Conservation (phyloP, 1,140 invertebrate species). For the Meteorus sp. region DNA sequence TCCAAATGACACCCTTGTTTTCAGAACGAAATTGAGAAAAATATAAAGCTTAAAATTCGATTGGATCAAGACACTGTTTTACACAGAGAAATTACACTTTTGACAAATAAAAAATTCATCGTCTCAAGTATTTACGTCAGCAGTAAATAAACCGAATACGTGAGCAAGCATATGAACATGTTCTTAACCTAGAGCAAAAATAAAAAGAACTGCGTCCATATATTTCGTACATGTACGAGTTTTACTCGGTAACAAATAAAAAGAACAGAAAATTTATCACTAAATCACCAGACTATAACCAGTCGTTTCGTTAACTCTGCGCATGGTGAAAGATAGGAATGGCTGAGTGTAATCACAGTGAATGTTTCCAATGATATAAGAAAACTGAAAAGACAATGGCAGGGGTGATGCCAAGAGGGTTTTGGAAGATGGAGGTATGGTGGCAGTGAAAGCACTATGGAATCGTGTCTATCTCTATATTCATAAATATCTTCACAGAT, state of each 20-base stretch:
- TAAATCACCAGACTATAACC: not conserved
- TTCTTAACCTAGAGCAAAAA: not conserved
- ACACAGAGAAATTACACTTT: too few relatives aligned
- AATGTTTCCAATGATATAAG: conserved; percentile 51
- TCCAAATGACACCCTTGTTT: too few relatives aligned
- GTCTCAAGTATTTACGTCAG: not conserved
- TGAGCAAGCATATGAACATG: not conserved
- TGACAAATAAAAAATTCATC: too few relatives aligned
- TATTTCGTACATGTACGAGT: too few relatives aligned
- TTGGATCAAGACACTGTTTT: too few relatives aligned
- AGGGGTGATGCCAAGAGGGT: conserved; percentile 16
- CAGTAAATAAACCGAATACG: not conserved
- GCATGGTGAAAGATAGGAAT: conserved; percentile 24
- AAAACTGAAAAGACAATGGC: conserved; percentile 31
- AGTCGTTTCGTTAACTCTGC: conserved; percentile 6
- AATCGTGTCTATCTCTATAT: conserved; percentile 17
- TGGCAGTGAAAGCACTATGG: conserved; percentile 24
- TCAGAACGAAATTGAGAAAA: too few relatives aligned
- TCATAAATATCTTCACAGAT: conserved; percentile 2
- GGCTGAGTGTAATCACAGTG: conserved; percentile 46
- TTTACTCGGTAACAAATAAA: too few relatives aligned
- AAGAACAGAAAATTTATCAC: not conserved
- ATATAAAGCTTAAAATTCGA: not conserved
- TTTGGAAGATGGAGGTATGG: conserved; percentile 13
- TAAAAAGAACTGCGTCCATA: too few relatives aligned